phyloP scores from a whole-genome alignment of 2,797 vertebrate species.

The Mus spretus region DNA sequence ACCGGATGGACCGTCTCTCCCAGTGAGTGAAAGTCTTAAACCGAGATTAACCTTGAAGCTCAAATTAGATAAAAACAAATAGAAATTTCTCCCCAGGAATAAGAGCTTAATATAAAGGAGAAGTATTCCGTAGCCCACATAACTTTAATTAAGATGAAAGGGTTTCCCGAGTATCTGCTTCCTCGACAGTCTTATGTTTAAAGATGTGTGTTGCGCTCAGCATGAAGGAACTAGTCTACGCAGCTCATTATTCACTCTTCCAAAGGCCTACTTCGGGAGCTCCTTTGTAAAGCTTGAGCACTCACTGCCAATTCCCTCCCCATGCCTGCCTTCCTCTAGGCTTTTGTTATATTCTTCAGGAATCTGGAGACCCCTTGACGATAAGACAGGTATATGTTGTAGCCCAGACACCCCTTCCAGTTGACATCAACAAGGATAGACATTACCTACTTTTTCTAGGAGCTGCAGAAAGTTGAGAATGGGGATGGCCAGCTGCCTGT shows the following conservation, averaged over 20 bases:
- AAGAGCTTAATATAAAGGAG: conserved; percentile 90
- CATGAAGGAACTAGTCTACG: conserved; percentile 86
- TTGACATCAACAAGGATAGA: not conserved
- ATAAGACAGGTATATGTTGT: not conserved
- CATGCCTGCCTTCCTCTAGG: not conserved
- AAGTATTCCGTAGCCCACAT: conserved; percentile 89
- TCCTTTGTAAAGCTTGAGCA: conserved; percentile 53
- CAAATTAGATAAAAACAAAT: conserved; percentile 93
- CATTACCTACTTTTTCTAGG: not conserved
- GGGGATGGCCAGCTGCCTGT: not conserved
- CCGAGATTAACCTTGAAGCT: conserved; percentile 92
- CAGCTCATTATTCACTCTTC: conserved; percentile 86
- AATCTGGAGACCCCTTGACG: not conserved
- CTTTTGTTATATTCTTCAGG: conserved; percentile 44
- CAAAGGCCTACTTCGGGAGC: conserved; percentile 67
- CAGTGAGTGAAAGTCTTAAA: conserved; percentile 89
- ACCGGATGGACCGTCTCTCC: conserved; percentile 85
- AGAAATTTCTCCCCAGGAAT: conserved; percentile 92
- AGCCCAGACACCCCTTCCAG: not conserved
- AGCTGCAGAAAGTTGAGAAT: not conserved
- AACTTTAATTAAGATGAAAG: conserved; percentile 92
- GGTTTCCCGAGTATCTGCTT: conserved; percentile 88
- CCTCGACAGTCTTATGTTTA: conserved; percentile 88
- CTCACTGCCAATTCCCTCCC: conserved; percentile 61
- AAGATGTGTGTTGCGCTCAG: conserved; percentile 88